Evolutionary conservation across 2,113 vertebrate species (phyloP), one percentile per base, ranked within the genome.

Genomic region (Zapornia atra): DNA sequence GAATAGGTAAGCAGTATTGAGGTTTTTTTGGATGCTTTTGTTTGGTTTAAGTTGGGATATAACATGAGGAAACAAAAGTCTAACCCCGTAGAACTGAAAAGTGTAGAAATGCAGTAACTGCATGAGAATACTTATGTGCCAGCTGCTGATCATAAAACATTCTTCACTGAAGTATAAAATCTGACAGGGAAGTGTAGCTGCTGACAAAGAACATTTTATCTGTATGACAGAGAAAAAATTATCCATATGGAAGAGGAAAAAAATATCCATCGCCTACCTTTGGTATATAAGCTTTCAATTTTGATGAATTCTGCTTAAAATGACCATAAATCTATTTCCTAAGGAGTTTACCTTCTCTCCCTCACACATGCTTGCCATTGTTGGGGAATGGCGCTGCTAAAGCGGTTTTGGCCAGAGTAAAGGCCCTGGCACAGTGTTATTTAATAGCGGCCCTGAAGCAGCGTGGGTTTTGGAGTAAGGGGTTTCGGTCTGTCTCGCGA

Each of bases 91-190:
- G 70, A 86, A 75, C 1, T 87, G 66, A 50, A 19, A 88, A 87
- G 36, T 57, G 56, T 71, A 89, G 64, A 84, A 94, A 68, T 65
- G 59, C 84, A 88, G 31, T 72, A 76, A 68, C 48, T 92, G 77
- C 53, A 21, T 71, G 75, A 82, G 54, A 72, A 77, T 80, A 63
- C 81, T 91, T 66, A 83, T 1, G 22, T 90, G 93, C 92, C 87
- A 96, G 93, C 75, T 96, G 90, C 82, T 96, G 82, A 92, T 66
- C 92, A 96, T 94, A 86, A 96, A 97, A 66, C 84, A 93, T 90
- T 91, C 2, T 17, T 82, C 95, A 88, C 50, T 91, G 70, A 95
- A 71, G 87, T 95, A 77, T 91, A 91, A 96, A 95, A 93, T 86
- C 82, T 90, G 90, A 83, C 91, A 94, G 79, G 40, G 26, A 95